Evolutionary conservation across 2,113 vertebrate species (phyloP).

Genomic region (Pteropus alecto): DNA sequence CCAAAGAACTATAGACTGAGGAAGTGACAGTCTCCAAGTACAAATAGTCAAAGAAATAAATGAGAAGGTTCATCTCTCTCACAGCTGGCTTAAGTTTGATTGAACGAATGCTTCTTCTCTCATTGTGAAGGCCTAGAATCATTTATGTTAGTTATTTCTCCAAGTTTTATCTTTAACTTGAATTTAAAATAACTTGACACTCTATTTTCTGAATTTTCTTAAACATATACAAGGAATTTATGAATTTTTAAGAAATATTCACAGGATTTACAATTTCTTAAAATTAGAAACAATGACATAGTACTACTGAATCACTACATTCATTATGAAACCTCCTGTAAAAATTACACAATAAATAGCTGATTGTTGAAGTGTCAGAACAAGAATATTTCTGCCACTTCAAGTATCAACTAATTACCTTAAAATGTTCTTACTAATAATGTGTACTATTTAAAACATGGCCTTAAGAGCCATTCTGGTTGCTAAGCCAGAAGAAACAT

Average conservation of each 20-base stretch:
- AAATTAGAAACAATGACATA: conserved; percentile 9
- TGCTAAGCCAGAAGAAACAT: conserved; percentile 11
- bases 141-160: neutral
- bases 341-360: neutral
- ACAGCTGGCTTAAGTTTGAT: neutral
- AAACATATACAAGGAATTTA: neutral
- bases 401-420: neutral
- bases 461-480: neutral
- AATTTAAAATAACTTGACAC: neutral
- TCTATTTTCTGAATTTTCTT: conserved; percentile 25
- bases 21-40: neutral
- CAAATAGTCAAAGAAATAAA: neutral
- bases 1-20: neutral
- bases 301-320: neutral
- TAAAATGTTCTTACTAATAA: neutral
- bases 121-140: neutral
- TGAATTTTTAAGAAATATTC: conserved; percentile 10
- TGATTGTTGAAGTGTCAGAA: conserved; percentile 21
- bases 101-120: neutral
- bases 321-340: neutral
- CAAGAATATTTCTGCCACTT: neutral
- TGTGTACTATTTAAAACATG: conserved; percentile 19
- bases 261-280: neutral
- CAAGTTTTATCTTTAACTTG: neutral
- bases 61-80: neutral